phyloP scores from a whole-genome alignment of 2,888 invertebrate species.

The Ochlodes sylvanus region DNA sequence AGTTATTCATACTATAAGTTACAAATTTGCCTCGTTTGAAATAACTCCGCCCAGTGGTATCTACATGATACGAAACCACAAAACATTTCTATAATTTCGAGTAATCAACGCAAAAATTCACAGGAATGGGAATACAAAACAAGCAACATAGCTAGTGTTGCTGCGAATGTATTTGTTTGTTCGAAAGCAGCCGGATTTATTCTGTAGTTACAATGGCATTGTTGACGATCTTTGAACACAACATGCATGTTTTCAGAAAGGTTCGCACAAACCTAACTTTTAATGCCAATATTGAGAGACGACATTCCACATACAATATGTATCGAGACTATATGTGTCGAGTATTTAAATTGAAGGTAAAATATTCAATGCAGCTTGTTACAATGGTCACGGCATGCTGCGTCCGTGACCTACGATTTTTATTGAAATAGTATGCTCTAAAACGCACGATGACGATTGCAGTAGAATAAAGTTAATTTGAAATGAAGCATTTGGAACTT shows the following conservation, averaged over 20 bases:
- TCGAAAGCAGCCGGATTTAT: conserved; percentile 33
- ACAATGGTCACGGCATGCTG: conserved; percentile 20
- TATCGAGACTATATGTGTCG: conserved; percentile 40
- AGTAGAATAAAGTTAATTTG: conserved; percentile 5
- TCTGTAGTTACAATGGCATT: conserved; percentile 45
- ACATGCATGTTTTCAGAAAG: conserved; percentile 74
- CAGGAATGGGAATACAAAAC: conserved; percentile 52
- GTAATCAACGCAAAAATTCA: conserved; percentile 25
- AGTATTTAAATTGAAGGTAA: conserved; percentile 43
- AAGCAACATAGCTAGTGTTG: conserved; percentile 51
- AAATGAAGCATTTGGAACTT: background rate
- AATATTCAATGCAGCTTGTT: conserved; percentile 19
- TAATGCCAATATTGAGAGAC: conserved; percentile 9
- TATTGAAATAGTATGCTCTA: conserved; percentile 26
- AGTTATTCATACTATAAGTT: too few species aligned
- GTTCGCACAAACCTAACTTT: conserved; percentile 51
- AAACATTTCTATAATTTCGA: conserved; percentile 50
- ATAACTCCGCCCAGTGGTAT: too few species aligned
- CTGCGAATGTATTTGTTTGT: conserved; percentile 41
- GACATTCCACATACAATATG: conserved; percentile 17
- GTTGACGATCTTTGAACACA: conserved; percentile 62
- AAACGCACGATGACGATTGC: conserved; percentile 6
- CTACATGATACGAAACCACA: too few species aligned
- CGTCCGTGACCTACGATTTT: conserved; percentile 37
- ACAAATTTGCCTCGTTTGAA: too few species aligned